These are phyloP conservation scores for Anguilla japonica DNA, from an alignment of 2,113 vertebrate species.

Conservation along the genomic window DNA sequence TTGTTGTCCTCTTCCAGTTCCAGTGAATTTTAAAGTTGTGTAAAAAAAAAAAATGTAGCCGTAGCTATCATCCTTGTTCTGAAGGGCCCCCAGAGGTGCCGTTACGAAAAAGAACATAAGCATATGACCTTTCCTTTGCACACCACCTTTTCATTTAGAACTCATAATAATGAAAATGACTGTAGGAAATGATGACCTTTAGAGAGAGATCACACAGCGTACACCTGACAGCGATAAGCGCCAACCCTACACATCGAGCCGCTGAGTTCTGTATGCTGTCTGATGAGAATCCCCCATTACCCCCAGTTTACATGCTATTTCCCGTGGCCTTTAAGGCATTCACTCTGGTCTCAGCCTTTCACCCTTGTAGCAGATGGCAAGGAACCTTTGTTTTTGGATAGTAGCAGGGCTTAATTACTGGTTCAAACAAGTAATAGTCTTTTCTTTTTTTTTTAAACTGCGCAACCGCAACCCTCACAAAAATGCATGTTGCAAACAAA, in stretches of 20 bases:
- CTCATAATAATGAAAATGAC: slow-evolving; percentile 9
- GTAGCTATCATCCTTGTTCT: background rate
- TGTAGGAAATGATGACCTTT: slow-evolving; percentile 18
- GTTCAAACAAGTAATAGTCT: background rate
- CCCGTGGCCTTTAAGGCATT: slow-evolving; percentile 27
- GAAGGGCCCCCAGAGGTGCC: background rate
- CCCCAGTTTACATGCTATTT: background rate
- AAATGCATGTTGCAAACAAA: background rate
- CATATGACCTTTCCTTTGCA: slow-evolving; percentile 17
- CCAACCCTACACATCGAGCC: slow-evolving; percentile 3
- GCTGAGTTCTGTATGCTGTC: background rate
- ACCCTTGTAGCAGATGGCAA: background rate
- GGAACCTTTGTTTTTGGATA: background rate
- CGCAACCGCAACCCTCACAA: background rate
- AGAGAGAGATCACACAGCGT: background rate
- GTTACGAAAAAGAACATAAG: slow-evolving; percentile 5
- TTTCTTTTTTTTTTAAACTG: background rate
- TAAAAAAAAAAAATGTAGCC: background rate
- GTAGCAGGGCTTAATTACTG: background rate
- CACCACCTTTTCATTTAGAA: background rate
- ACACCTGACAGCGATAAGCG: background rate
- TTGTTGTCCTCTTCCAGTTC: background rate
- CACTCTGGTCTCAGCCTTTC: background rate
- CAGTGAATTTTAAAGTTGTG: background rate
- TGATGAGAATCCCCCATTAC: background rate